Evolutionary conservation across 64 coral and sea anemone genomes (phyloP), one percentile per base, ranked within the genome.

Genomic region (Montipora efflorescens): DNA sequence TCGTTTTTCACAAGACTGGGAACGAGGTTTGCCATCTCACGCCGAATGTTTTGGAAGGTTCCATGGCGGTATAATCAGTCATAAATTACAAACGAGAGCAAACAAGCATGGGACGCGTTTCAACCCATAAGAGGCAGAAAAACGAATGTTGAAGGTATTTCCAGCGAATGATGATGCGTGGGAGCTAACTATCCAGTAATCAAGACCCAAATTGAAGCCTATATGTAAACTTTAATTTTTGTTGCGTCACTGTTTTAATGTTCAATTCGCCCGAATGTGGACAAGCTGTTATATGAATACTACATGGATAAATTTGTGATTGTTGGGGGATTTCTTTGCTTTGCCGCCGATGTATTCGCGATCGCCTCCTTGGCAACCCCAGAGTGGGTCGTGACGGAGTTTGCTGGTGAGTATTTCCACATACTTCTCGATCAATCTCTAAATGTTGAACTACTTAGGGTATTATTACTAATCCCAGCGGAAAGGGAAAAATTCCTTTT

Each of bases 241-340:
- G 14, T 47, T 66, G 80, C 59, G 28, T 15, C 45, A 16, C 15
- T 71, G 14, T 10, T 11, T 67, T 18, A 85, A 10, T 16, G n/a
- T 8, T 10, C 52, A 4, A 21, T 59, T 48, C 16, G 80, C 0
- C 58, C 13, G 12, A 49, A 85, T 49, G 61, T 20, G 18, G 45
- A 48, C 44, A 76, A 76, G 36, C 36, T 36, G 36, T 36, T 36
- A 36, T 36, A 36, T 36, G 36, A 36, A 36, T 36, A 36, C 36
- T 36, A 36, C 61, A 97, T 97, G 95, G 95, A 97, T 76, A 97
- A 95, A 77, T 97, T 94, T 89, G 95, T 97, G 28, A 79, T 95
- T 73, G 55, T 94, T 84, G 95, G 95, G 1, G 95, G 95, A 47
- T 90, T 97, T 71, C 83, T 97, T 47, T 97, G 95, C 51, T 94